These are phyloP conservation scores for Philhelius pedissequus DNA, from an alignment of 2,888 invertebrate genomes.

Conservation along the genomic window DNA sequence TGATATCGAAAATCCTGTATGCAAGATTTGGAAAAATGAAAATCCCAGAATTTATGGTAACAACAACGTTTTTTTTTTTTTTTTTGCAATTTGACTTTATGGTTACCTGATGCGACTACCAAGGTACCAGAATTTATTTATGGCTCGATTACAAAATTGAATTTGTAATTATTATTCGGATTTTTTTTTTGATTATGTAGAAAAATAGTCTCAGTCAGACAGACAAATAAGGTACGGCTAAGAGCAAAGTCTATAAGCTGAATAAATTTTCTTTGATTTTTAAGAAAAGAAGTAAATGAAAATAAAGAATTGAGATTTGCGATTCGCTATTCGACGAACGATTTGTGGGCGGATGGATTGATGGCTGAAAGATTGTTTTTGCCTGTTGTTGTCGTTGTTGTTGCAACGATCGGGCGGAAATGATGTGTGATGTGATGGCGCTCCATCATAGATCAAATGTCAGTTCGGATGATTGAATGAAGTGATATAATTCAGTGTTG, in stretches of 20 bases:
- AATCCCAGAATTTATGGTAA: constrained; percentile 55
- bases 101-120: not conserved
- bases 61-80: constrained; percentile 3
- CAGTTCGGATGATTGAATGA: constrained; percentile 18
- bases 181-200: constrained; percentile 4
- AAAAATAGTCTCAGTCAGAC: constrained; percentile 6
- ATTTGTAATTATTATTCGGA: constrained; percentile 49
- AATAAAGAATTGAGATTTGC: constrained; percentile 24
- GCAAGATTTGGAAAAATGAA: constrained; percentile 4
- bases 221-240: not conserved
- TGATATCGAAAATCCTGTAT: not conserved
- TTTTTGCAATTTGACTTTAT: not conserved
- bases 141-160: constrained; percentile 57
- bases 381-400: not conserved
- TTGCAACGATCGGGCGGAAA: constrained; percentile 2
- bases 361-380: constrained; percentile 37
- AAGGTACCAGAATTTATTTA: constrained; percentile 48
- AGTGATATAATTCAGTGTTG: constrained; percentile 9
- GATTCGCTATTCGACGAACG: too few species aligned
- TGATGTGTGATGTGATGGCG: constrained; percentile 49
- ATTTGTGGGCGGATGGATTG: constrained; percentile 62
- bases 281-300: not conserved
- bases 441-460: constrained; percentile 18
- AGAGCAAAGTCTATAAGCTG: not conserved
- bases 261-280: constrained; percentile 36